Percentiles rank a stretch among this genome's conserved stretches.
phyloP scores from a whole-genome alignment of 2,888 invertebrate genomes.

The Conchocele bisecta region DNA sequence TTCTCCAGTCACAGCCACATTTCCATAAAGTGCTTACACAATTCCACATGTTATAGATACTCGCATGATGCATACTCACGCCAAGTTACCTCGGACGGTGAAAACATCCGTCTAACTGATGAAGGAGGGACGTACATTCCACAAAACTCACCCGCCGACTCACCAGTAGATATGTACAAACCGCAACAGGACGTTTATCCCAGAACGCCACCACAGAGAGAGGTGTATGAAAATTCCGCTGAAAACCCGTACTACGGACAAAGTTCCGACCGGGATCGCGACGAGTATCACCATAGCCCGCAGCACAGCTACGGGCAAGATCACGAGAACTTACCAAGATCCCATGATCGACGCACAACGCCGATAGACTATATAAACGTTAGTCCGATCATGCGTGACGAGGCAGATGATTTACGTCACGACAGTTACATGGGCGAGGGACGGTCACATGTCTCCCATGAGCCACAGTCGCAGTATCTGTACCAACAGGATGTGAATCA shows the following conservation, averaged over 20 bases:
- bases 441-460: not conserved
- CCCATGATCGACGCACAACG: not conserved
- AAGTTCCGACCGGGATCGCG: too few relatives aligned
- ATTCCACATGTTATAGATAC: slow-evolving; percentile 51
- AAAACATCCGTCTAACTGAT: slow-evolving; percentile 11
- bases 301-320: slow-evolving; percentile 8
- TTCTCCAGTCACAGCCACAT: too few relatives aligned
- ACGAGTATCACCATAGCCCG: too few relatives aligned
- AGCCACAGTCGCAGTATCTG: slow-evolving; percentile 3
- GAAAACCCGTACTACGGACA: not conserved
- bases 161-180: slow-evolving; percentile 36
- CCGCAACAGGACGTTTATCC: slow-evolving; percentile 21
- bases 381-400: slow-evolving; percentile 51
- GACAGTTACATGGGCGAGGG: not conserved
- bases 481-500: slow-evolving; percentile 36
- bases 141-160: slow-evolving; percentile 47
- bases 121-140: slow-evolving; percentile 2
- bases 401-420: slow-evolving; percentile 41
- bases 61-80: slow-evolving; percentile 58
- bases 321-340: slow-evolving; percentile 13
- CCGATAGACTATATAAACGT: slow-evolving; percentile 49
- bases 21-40: too few relatives aligned
- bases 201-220: slow-evolving; percentile 2
- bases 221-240: too few relatives aligned
- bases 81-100: slow-evolving; percentile 35